phyloP scores from a whole-genome alignment of 2,888 invertebrate species.

The Lissonota sp. region DNA sequence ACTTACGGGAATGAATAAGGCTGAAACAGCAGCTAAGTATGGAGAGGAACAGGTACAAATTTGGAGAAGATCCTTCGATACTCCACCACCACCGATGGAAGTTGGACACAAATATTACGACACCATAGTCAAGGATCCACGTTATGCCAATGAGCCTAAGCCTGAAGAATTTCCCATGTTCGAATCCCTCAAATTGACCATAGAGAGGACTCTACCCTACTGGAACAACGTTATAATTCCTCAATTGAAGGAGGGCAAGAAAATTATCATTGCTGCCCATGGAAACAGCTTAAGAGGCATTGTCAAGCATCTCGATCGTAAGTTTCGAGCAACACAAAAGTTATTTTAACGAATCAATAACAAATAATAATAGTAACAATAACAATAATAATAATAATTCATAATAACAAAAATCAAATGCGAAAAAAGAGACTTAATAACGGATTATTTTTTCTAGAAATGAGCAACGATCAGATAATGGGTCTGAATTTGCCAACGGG shows the following conservation, averaged over 20 bases:
- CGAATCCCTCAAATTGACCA: constrained; percentile 93
- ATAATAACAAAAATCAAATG: neutral
- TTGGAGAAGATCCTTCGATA: constrained; percentile 94
- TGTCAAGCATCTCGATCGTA: constrained; percentile 93
- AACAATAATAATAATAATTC: no score
- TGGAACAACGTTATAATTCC: constrained; percentile 94
- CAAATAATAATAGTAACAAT: no score
- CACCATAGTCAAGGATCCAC: constrained; percentile 90
- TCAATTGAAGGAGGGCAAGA: constrained; percentile 92
- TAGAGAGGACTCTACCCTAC: constrained; percentile 92
- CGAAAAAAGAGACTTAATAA: neutral
- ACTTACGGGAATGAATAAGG: constrained; percentile 93
- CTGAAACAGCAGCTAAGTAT: constrained; percentile 93
- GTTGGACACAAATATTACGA: constrained; percentile 90
- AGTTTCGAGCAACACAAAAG: constrained; percentile 74
- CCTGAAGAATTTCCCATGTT: constrained; percentile 91
- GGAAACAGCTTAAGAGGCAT: constrained; percentile 94
- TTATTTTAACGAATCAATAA: no score
- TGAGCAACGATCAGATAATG: constrained; percentile 87
- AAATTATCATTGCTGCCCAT: constrained; percentile 93
- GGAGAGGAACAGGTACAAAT: constrained; percentile 94
- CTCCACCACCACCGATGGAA: constrained; percentile 93
- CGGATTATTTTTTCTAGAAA: constrained; percentile 77
- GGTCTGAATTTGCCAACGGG: constrained; percentile 87
- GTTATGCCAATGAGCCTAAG: constrained; percentile 90